phyloP scores from a whole-genome alignment of 2,797 vertebrate genomes.

The Tarsius wallacei region DNA sequence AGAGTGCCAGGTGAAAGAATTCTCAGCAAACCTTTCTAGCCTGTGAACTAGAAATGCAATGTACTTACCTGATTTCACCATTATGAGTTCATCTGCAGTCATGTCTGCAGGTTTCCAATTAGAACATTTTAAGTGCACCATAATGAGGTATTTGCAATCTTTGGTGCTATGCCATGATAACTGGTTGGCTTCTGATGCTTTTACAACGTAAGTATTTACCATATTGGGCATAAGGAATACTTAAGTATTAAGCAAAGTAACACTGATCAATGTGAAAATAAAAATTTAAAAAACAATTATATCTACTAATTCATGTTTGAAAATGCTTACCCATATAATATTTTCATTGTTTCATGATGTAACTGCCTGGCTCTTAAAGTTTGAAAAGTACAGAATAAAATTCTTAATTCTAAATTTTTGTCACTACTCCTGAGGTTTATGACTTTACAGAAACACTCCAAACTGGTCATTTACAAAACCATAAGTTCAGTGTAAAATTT shows the following conservation, averaged over 20 bases:
- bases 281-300: conserved; percentile 64
- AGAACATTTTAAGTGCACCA: conserved; percentile 57
- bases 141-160: conserved; percentile 22
- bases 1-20: neutral
- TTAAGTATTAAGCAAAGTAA: conserved; percentile 20
- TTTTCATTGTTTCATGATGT: conserved; percentile 72
- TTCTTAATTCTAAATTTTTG: conserved; percentile 69
- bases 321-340: conserved; percentile 75
- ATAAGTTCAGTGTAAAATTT: conserved; percentile 72
- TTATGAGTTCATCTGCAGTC: neutral
- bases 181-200: neutral
- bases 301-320: conserved; percentile 40
- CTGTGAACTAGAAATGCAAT: neutral
- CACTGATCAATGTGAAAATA: conserved; percentile 32
- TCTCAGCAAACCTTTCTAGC: neutral
- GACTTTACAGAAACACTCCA: conserved; percentile 27
- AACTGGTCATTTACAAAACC: conserved; percentile 62
- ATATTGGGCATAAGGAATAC: conserved; percentile 1
- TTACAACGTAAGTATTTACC: conserved; percentile 23
- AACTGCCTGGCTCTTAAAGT: conserved; percentile 67
- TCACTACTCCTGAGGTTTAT: conserved; percentile 68
- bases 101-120: neutral
- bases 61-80: conserved; percentile 34
- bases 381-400: conserved; percentile 78
- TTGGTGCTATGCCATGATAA: conserved; percentile 42